These are phyloP conservation scores for Alcedo atthis DNA, from an alignment of 2,797 vertebrate genomes.

Conservation along the genomic window DNA sequence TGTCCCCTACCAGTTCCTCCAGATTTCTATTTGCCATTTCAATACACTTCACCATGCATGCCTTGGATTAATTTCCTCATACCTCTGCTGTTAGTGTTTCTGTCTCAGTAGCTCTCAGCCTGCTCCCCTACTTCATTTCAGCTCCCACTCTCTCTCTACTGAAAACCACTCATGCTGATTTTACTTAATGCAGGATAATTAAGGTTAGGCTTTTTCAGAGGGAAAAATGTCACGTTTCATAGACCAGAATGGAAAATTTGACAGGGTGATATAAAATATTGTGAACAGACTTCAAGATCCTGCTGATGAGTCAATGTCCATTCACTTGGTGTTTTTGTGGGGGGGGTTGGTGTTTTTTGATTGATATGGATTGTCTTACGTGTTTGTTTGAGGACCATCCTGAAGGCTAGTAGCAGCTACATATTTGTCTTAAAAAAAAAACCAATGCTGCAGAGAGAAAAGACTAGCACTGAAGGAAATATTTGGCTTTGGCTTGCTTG, in stretches of 20 bases:
- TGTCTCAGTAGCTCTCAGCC: constrained; percentile 33
- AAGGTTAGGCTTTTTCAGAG: not conserved
- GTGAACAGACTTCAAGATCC: not conserved
- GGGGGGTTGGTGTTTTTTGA: not conserved
- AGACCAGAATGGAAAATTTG: not conserved
- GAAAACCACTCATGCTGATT: constrained; percentile 32
- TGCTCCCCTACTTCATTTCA: constrained; percentile 29
- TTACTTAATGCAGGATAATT: constrained; percentile 40
- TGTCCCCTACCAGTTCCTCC: constrained; percentile 8
- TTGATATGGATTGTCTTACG: not conserved
- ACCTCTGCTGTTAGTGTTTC: constrained; percentile 14
- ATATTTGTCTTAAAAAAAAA: not conserved
- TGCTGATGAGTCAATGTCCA: not conserved
- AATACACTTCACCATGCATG: not conserved
- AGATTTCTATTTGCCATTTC: constrained; percentile 26
- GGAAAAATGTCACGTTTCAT: not conserved
- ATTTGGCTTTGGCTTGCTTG: not conserved
- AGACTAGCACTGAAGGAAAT: not conserved
- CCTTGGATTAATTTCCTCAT: constrained; percentile 7
- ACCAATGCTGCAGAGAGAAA: not conserved
- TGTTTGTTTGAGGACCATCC: not conserved
- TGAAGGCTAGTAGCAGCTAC: not conserved
- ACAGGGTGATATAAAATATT: not conserved
- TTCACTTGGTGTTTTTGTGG: not conserved
- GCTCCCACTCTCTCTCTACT: constrained; percentile 17